These are phyloP conservation scores for Drosophila parabipectinata DNA, from an alignment of 1,140 invertebrate species.

Conservation along the genomic window DNA sequence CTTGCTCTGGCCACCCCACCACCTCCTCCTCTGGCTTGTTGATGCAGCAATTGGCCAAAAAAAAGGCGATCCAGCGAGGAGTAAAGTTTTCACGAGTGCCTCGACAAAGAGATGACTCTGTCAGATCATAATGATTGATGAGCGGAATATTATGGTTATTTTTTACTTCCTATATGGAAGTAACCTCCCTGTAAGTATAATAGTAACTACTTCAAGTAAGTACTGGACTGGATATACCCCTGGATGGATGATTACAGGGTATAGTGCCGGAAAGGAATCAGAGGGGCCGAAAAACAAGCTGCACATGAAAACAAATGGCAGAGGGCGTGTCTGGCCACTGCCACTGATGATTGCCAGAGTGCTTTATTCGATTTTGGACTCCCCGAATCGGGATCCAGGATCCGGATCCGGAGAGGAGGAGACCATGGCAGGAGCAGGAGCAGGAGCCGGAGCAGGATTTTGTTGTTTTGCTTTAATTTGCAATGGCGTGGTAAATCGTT, in stretches of 20 bases:
- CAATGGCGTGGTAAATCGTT: slow-evolving; percentile 62
- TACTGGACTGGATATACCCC: no score
- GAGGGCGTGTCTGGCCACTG: slow-evolving; percentile 33
- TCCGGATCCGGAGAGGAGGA: background rate
- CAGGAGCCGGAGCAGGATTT: background rate
- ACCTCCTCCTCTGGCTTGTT: slow-evolving; percentile 17
- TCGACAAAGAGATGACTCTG: slow-evolving; percentile 1
- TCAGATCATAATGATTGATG: background rate
- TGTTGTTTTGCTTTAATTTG: slow-evolving; percentile 57
- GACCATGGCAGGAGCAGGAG: no score
- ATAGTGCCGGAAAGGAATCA: background rate
- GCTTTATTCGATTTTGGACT: slow-evolving; percentile 56
- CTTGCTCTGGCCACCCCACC: slow-evolving; percentile 18
- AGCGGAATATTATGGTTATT: background rate
- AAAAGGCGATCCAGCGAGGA: no score
- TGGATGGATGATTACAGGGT: background rate
- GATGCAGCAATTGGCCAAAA: slow-evolving; percentile 33
- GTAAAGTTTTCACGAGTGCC: background rate
- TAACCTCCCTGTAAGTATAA: no score
- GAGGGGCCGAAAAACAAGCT: slow-evolving; percentile 21
- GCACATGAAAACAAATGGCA: slow-evolving; percentile 43
- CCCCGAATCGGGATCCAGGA: background rate
- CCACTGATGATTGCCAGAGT: slow-evolving; percentile 51
- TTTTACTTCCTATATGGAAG: background rate
- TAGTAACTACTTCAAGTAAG: no score